phyloP scores from a whole-genome alignment of 2,797 vertebrate species.

The Ctenopoma kingsleyae region DNA sequence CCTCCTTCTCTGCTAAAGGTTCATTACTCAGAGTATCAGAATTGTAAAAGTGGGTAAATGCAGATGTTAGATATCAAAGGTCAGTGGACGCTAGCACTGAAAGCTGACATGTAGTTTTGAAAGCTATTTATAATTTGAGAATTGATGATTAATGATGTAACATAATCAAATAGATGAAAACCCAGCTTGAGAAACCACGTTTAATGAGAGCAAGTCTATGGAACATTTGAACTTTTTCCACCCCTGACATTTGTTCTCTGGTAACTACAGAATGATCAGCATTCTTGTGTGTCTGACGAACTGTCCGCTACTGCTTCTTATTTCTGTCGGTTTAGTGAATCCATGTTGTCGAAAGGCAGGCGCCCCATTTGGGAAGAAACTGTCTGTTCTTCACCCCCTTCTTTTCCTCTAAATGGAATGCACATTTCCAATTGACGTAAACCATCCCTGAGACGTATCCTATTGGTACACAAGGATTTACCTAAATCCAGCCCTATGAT shows the following conservation, averaged over 20 bases:
- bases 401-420: constrained; percentile 56
- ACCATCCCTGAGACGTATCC: constrained; percentile 46
- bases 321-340: constrained; percentile 52
- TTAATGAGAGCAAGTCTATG: constrained; percentile 30
- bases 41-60: constrained; percentile 3
- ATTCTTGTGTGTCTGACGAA: constrained; percentile 25
- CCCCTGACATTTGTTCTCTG: constrained; percentile 42
- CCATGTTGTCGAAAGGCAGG: constrained; percentile 44
- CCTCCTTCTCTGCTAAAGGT: constrained; percentile 3
- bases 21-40: constrained; percentile 2
- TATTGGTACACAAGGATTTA: constrained; percentile 58
- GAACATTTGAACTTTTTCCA: constrained; percentile 48
- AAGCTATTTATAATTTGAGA: background rate
- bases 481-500: constrained; percentile 46
- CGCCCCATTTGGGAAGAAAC: constrained; percentile 50
- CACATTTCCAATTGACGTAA: constrained; percentile 69
- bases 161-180: constrained; percentile 19
- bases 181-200: constrained; percentile 12
- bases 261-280: constrained; percentile 38
- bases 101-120: background rate
- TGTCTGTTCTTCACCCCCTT: constrained; percentile 37
- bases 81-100: background rate
- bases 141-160: constrained; percentile 6
- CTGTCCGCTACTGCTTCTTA: constrained; percentile 48
- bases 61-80: constrained; percentile 13